A percentile compares a stretch with the other conserved stretches of the same genome.
These are phyloP conservation scores for Caenorhabditis briggsae DNA, from an alignment of 1,140 invertebrate genomes.

Conservation along the genomic window DNA sequence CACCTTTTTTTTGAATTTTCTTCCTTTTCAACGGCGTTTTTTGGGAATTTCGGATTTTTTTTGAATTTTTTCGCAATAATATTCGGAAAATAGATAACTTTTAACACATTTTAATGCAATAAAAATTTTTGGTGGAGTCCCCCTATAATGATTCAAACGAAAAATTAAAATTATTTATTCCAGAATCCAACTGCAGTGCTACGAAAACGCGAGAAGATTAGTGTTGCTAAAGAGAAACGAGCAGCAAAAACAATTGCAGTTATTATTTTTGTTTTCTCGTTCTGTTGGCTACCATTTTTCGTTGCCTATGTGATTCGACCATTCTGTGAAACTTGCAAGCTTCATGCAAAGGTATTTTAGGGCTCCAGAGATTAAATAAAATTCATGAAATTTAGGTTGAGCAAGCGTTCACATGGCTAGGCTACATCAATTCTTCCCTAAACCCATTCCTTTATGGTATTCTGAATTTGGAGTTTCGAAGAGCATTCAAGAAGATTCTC, in stretches of 20 bases:
- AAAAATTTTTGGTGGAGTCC: too few relatives aligned
- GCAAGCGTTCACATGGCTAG: slow-evolving; percentile 78
- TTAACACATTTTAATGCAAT: too few relatives aligned
- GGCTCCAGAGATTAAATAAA: not conserved
- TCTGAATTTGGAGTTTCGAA: slow-evolving; percentile 75
- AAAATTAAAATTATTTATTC: not conserved
- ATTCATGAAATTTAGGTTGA: slow-evolving; percentile 66
- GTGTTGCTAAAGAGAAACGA: slow-evolving; percentile 81
- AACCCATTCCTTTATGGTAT: slow-evolving; percentile 75
- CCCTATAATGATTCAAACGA: too few relatives aligned
- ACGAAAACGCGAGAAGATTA: slow-evolving; percentile 75
- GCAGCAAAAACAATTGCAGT: slow-evolving; percentile 83
- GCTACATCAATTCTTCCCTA: slow-evolving; percentile 76
- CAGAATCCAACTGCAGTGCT: slow-evolving; percentile 72
- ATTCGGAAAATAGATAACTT: too few relatives aligned
- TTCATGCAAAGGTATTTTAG: slow-evolving; percentile 75
- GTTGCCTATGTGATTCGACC: slow-evolving; percentile 82
- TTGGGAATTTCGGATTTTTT: too few relatives aligned
- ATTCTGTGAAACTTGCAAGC: slow-evolving; percentile 79
- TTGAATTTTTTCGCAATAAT: too few relatives aligned
- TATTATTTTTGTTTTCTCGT: slow-evolving; percentile 83
- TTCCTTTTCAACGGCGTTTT: too few relatives aligned
- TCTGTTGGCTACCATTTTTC: slow-evolving; percentile 83
- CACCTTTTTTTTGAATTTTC: too few relatives aligned
- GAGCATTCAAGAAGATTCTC: slow-evolving; percentile 77